Evolutionary conservation across 2,888 invertebrate species (phyloP).

Genomic region (Orchesella flavescens): DNA sequence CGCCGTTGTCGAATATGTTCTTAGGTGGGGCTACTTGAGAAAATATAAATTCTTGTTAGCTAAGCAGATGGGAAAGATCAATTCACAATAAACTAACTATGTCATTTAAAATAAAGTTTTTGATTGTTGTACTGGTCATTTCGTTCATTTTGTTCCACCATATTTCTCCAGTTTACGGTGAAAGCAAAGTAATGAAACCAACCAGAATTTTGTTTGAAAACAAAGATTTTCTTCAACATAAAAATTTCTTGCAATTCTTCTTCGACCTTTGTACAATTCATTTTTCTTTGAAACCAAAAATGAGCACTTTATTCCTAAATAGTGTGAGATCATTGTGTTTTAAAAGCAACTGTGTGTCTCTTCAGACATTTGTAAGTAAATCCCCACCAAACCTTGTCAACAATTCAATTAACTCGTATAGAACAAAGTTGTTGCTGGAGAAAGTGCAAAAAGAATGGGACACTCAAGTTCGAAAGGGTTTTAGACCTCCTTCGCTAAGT

Average conservation of each 20-base stretch:
- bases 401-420: neutral
- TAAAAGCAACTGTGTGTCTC: neutral
- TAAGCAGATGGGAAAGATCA: too few relatives aligned
- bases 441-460: conserved; percentile 2
- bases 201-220: neutral
- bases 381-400: neutral
- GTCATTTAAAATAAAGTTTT: too few relatives aligned
- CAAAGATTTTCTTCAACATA: neutral
- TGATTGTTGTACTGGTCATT: too few relatives aligned
- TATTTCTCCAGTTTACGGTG: neutral
- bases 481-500: neutral
- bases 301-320: neutral
- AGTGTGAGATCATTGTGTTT: neutral
- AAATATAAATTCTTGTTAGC: too few relatives aligned
- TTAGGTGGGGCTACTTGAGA: too few relatives aligned
- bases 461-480: neutral
- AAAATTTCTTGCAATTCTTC: neutral
- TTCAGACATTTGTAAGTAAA: too few relatives aligned
- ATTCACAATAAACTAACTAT: too few relatives aligned
- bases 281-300: neutral
- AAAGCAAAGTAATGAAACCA: neutral
- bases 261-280: neutral
- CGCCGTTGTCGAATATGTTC: too few relatives aligned
- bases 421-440: neutral
- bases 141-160: neutral